These are phyloP conservation scores for Cyanoderma ruficeps DNA, from an alignment of 2,113 vertebrate genomes.

Conservation along the genomic window DNA sequence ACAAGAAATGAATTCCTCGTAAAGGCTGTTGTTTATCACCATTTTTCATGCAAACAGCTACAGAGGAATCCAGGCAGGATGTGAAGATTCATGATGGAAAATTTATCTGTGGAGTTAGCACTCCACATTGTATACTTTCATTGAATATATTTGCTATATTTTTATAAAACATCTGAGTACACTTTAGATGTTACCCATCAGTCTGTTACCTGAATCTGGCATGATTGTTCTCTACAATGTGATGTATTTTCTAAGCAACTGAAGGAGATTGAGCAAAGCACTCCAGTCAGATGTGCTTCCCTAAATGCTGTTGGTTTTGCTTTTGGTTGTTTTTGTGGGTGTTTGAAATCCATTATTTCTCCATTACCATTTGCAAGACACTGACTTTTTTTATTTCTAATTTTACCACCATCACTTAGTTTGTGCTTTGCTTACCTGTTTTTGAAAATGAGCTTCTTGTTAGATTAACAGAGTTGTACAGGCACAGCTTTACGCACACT, in stretches of 20 bases:
- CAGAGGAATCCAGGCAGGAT: neutral
- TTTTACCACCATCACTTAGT: neutral
- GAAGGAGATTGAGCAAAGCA: neutral
- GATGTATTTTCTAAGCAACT: neutral
- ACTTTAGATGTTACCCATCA: neutral
- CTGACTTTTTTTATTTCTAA: neutral
- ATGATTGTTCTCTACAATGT: neutral
- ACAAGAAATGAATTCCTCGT: neutral
- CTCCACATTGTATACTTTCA: neutral
- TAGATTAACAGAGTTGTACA: neutral
- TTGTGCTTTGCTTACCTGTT: slow-evolving; percentile 2
- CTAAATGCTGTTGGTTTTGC: neutral
- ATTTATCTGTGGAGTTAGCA: neutral
- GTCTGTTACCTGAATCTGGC: neutral
- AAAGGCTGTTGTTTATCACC: neutral
- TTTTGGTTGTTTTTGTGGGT: neutral
- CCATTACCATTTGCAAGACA: neutral
- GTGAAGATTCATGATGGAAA: neutral
- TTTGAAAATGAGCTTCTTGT: neutral
- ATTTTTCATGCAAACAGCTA: neutral
- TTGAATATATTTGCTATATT: neutral
- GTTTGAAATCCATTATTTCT: neutral
- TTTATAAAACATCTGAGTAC: neutral
- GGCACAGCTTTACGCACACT: slow-evolving; percentile 1
- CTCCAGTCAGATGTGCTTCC: neutral